Evolutionary conservation across 2,113 vertebrate genomes (phyloP).

Genomic region (Cacatua alba): DNA sequence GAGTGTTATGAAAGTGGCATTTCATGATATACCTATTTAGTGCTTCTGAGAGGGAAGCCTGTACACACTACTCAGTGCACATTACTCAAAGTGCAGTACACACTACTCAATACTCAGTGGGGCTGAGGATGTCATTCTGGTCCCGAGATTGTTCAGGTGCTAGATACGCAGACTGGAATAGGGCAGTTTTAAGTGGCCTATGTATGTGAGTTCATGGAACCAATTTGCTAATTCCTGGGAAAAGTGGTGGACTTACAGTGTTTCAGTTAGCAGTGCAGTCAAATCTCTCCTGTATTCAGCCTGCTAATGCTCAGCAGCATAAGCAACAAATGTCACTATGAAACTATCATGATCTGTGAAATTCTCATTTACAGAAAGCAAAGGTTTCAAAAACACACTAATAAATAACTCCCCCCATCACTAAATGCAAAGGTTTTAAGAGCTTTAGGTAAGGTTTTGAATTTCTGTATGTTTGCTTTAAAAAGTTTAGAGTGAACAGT

Average conservation of each 20-base stretch:
- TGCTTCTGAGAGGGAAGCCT: not conserved
- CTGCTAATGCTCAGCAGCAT: not conserved
- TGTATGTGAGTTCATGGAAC: not conserved
- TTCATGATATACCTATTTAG: not conserved
- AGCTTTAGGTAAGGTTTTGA: not conserved
- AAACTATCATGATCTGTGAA: not conserved
- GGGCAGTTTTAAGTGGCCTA: not conserved
- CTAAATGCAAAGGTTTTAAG: not conserved
- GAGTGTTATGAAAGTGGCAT: not conserved
- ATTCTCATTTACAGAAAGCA: not conserved
- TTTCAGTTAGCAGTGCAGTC: not conserved
- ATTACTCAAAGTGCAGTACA: not conserved
- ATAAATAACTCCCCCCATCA: not conserved
- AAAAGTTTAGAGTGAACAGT: not conserved
- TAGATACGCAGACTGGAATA: too few species aligned
- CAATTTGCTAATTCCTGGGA: not conserved
- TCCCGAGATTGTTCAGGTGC: not conserved
- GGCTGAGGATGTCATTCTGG: not conserved
- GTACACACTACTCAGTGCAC: too few species aligned
- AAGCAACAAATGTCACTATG: not conserved
- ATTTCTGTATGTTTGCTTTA: not conserved
- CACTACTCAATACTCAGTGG: too few species aligned
- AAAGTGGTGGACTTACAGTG: not conserved
- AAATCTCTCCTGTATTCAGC: not conserved
- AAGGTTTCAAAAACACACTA: not conserved